phyloP scores from a whole-genome alignment of 2,888 invertebrate genomes.

The Apodemia duryi region DNA sequence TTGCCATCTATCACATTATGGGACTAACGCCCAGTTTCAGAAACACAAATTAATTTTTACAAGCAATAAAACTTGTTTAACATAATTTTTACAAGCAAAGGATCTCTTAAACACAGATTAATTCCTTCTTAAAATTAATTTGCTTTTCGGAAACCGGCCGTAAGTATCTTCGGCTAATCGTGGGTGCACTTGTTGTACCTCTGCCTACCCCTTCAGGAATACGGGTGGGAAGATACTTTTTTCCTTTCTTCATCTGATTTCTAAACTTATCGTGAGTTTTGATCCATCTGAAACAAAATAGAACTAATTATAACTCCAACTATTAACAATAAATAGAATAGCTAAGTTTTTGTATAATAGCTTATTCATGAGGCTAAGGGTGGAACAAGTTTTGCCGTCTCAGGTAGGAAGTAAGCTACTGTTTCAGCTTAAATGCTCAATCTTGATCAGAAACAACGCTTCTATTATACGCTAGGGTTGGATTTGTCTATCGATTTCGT shows the following conservation, averaged over 20 bases:
- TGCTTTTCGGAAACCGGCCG: too few species aligned
- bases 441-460: slow-evolving; percentile 61
- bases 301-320: background rate
- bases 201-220: too few species aligned
- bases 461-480: slow-evolving; percentile 36
- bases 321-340: slow-evolving; percentile 5
- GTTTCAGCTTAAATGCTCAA: slow-evolving; percentile 74
- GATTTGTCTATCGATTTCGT: slow-evolving; percentile 2
- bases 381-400: slow-evolving; percentile 66
- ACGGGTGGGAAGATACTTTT: too few species aligned
- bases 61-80: too few species aligned
- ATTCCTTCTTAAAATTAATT: too few species aligned
- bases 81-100: too few species aligned
- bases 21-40: too few species aligned
- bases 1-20: too few species aligned
- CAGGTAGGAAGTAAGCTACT: slow-evolving; percentile 76
- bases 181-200: too few species aligned
- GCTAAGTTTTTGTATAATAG: slow-evolving; percentile 16
- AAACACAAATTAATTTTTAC: too few species aligned
- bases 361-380: slow-evolving; percentile 17
- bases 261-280: background rate
- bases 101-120: too few species aligned
- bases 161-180: too few species aligned
- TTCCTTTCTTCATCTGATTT: background rate
- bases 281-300: background rate